These are phyloP conservation scores for Solenopsis fugax DNA, from an alignment of 1,140 invertebrate genomes.

Conservation along the genomic window DNA sequence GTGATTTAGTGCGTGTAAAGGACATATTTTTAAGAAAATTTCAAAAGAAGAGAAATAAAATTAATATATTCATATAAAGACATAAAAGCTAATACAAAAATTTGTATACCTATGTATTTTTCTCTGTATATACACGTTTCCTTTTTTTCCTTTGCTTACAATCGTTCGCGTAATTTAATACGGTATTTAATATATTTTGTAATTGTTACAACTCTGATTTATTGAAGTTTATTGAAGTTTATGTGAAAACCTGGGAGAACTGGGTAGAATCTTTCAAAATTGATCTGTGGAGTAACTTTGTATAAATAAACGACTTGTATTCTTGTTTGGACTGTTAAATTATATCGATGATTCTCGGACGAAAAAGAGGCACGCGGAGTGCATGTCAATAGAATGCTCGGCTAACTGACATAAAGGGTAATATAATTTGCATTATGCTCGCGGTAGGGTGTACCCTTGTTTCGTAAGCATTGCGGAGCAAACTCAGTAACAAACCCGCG, in stretches of 20 bases:
- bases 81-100: background rate
- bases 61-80: background rate
- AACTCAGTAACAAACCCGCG: conserved; percentile 83
- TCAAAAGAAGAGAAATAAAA: background rate
- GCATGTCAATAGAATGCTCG: conserved; percentile 69
- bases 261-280: conserved; percentile 1
- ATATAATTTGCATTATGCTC: conserved; percentile 83
- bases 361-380: conserved; percentile 62
- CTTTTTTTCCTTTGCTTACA: background rate
- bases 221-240: background rate
- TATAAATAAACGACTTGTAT: conserved; percentile 9
- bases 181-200: background rate
- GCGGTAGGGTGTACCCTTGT: conserved; percentile 80
- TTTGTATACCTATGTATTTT: conserved; percentile 8
- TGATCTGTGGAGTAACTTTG: background rate
- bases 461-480: conserved; percentile 82
- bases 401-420: conserved; percentile 73
- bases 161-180: background rate
- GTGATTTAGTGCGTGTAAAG: background rate
- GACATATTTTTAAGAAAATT: background rate
- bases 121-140: background rate
- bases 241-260: background rate
- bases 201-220: background rate
- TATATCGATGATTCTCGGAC: conserved; percentile 10
- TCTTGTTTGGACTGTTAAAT: background rate